Evolutionary conservation across 2,113 vertebrate species (phyloP).

Genomic region (Origma solitaria): DNA sequence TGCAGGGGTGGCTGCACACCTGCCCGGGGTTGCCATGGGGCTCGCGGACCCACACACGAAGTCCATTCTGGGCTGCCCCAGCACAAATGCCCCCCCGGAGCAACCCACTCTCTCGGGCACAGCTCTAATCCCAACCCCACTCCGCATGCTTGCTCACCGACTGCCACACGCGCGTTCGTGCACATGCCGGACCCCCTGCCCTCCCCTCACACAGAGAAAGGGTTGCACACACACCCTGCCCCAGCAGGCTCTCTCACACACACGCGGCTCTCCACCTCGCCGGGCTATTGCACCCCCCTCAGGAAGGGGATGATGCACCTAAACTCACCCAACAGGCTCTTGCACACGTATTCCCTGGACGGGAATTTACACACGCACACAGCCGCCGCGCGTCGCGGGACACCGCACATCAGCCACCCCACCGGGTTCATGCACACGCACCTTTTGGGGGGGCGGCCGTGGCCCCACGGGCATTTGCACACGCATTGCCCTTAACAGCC

Average conservation of each 20-base stretch:
- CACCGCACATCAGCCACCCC: not conserved
- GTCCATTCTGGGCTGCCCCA: not conserved
- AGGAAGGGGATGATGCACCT: not conserved
- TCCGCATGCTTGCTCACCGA: not conserved
- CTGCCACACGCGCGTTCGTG: not conserved
- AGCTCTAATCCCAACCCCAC: not conserved
- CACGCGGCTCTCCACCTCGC: not conserved
- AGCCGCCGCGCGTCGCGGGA: not conserved
- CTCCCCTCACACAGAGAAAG: not conserved
- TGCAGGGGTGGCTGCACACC: not conserved
- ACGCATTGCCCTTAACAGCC: not conserved
- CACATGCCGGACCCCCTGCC: not conserved
- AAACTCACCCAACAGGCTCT: not conserved
- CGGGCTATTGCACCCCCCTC: not conserved
- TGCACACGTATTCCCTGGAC: not conserved
- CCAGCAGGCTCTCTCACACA: not conserved
- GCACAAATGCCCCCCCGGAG: not conserved
- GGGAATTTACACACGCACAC: not conserved
- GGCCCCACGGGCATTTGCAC: not conserved
- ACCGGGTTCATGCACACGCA: not conserved
- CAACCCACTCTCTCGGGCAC: not conserved
- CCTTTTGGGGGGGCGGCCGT: not conserved
- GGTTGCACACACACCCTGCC: not conserved
- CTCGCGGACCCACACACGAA: accelerated
- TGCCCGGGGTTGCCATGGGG: not conserved